Evolutionary conservation across 2,888 invertebrate genomes (phyloP).

Genomic region (Galerucella nymphaeae): DNA sequence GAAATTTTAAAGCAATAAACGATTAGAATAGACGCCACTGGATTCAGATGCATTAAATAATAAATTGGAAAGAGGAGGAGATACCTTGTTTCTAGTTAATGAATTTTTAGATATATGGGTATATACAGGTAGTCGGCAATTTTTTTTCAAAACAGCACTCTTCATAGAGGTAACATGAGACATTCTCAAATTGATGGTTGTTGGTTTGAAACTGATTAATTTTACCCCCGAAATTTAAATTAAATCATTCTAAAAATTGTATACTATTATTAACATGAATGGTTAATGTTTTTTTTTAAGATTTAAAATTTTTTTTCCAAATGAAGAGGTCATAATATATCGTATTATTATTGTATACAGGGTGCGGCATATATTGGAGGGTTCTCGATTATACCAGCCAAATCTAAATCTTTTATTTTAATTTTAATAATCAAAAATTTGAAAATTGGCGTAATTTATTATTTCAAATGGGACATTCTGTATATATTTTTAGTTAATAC

Average conservation of each 20-base stretch:
- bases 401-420: too few species aligned
- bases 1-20: too few species aligned
- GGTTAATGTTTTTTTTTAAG: neutral
- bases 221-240: neutral
- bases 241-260: neutral
- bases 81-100: constrained; percentile 2
- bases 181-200: constrained; percentile 2
- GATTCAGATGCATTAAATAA: neutral
- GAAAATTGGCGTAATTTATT: too few species aligned
- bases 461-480: too few species aligned
- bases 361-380: too few species aligned
- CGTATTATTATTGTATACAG: too few species aligned
- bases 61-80: constrained; percentile 15
- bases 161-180: constrained; percentile 7
- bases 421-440: too few species aligned
- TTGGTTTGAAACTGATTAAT: neutral
- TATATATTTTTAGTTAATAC: too few species aligned
- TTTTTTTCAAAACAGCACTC: constrained; percentile 6
- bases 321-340: too few species aligned
- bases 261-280: neutral
- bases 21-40: neutral
- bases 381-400: too few species aligned
- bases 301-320: neutral
- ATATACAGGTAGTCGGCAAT: constrained; percentile 17
- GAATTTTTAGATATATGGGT: constrained; percentile 13